Percentiles rank a stretch among this genome's conserved stretches.
These are phyloP conservation scores for Myrmecophaga tridactyla DNA, from an alignment of 2,113 vertebrate genomes.

Conservation along the genomic window DNA sequence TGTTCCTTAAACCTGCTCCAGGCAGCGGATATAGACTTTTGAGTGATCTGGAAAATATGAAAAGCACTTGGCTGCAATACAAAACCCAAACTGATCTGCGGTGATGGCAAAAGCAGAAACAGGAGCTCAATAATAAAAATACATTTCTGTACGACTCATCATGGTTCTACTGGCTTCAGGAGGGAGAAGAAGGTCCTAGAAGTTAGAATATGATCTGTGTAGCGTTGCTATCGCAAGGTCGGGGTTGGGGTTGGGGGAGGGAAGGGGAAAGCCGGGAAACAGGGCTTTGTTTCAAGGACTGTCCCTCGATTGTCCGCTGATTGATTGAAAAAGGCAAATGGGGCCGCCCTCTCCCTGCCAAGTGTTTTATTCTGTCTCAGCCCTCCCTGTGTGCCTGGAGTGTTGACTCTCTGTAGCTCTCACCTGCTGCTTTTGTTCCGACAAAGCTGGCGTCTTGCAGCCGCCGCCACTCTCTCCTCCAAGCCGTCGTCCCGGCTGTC, in stretches of 20 bases:
- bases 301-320: slow-evolving; percentile 65
- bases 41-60: slow-evolving; percentile 83
- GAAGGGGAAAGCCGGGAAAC: not conserved
- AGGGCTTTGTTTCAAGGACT: slow-evolving; percentile 63
- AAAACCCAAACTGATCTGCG: slow-evolving; percentile 73
- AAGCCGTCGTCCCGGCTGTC: slow-evolving; percentile 28
- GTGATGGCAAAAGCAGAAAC: slow-evolving; percentile 81
- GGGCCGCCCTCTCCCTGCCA: not conserved
- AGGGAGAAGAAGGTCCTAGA: slow-evolving; percentile 59
- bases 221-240: not conserved
- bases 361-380: slow-evolving; percentile 34
- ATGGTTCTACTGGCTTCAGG: slow-evolving; percentile 68
- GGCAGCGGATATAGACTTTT: slow-evolving; percentile 72
- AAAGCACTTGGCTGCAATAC: slow-evolving; percentile 74
- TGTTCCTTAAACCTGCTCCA: slow-evolving; percentile 73
- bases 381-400: slow-evolving; percentile 45
- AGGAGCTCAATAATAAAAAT: slow-evolving; percentile 71
- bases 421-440: slow-evolving; percentile 67
- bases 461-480: not conserved
- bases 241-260: too few relatives aligned
- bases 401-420: slow-evolving; percentile 12
- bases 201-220: slow-evolving; percentile 59
- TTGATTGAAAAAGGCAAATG: slow-evolving; percentile 70
- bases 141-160: slow-evolving; percentile 62
- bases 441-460: slow-evolving; percentile 50